Evolutionary conservation across 2,888 invertebrate genomes (phyloP).

Genomic region (Theretra japonica): DNA sequence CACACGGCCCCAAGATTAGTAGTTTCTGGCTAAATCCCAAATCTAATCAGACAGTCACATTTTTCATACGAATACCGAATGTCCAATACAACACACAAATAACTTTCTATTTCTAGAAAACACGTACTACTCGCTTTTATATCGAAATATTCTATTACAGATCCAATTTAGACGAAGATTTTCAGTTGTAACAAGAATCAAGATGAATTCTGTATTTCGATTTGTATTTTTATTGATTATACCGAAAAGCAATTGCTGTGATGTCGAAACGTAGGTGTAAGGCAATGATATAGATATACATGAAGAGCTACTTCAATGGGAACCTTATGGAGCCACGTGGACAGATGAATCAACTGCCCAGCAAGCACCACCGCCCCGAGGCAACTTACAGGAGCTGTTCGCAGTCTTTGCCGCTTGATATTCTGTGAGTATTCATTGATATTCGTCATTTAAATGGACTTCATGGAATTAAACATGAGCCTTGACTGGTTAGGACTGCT

Average conservation of each 20-base stretch:
- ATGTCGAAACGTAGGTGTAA: conserved; percentile 47
- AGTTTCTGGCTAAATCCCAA: not conserved
- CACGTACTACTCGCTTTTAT: not conserved
- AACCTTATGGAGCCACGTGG: conserved; percentile 75
- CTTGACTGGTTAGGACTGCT: too few species aligned
- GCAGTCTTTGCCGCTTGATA: conserved; percentile 80
- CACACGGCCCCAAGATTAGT: not conserved
- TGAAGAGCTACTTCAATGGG: conserved; percentile 61
- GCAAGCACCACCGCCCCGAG: conserved; percentile 72
- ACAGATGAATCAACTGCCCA: conserved; percentile 74
- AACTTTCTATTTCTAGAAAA: conserved; percentile 18
- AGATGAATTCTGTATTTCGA: conserved; percentile 42
- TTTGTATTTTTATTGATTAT: conserved; percentile 36
- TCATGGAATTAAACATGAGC: too few species aligned
- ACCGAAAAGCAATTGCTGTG: conserved; percentile 52
- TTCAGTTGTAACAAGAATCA: conserved; percentile 39
- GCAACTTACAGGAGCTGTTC: conserved; percentile 79
- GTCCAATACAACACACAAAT: conserved; percentile 8
- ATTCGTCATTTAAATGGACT: too few species aligned
- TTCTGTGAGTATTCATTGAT: conserved; percentile 71
- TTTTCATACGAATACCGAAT: not conserved
- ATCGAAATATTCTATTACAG: conserved; percentile 49
- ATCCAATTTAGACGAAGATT: conserved; percentile 40
- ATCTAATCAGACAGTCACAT: not conserved
- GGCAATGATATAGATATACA: conserved; percentile 35